Conservation (phyloP, 1,140 invertebrate species). For the Diprion similis region DNA sequence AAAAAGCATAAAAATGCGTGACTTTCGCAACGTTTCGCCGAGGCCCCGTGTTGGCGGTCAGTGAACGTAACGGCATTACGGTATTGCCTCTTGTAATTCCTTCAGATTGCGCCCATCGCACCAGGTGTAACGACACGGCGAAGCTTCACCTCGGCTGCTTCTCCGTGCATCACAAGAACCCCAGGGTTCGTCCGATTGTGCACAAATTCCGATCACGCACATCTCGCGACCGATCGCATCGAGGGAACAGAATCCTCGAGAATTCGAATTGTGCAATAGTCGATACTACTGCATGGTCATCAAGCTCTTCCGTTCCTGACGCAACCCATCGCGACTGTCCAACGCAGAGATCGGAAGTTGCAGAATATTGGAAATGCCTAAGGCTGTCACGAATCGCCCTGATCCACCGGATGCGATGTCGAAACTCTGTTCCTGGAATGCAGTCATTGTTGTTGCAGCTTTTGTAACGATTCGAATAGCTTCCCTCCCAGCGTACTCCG, state of each 20-base stretch:
- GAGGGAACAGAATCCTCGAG: no score
- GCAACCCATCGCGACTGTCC: not conserved
- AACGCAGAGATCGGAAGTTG: not conserved
- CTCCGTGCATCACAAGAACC: no score
- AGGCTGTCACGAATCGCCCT: not conserved
- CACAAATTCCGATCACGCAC: no score
- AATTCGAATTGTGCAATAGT: no score
- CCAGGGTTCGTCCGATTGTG: no score
- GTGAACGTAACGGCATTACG: slow-evolving; percentile 1
- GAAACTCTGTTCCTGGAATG: not conserved
- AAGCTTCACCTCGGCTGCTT: no score
- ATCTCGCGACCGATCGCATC: no score
- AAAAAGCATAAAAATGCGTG: slow-evolving; percentile 1
- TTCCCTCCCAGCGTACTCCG: not conserved
- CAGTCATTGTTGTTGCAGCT: not conserved
- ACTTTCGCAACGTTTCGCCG: slow-evolving; percentile 3
- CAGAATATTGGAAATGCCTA: not conserved
- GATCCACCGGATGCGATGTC: not conserved
- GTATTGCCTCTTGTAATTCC: not conserved
- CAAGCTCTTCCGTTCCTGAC: not conserved
- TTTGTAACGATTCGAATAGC: not conserved
- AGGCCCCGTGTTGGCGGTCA: not conserved
- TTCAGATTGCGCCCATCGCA: not conserved
- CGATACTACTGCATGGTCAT: not conserved
- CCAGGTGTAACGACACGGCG: not conserved